Evolutionary conservation across 1,140 invertebrate species (phyloP), one percentile per base, ranked within the genome.

Genomic region (Listronotus oregonensis): DNA sequence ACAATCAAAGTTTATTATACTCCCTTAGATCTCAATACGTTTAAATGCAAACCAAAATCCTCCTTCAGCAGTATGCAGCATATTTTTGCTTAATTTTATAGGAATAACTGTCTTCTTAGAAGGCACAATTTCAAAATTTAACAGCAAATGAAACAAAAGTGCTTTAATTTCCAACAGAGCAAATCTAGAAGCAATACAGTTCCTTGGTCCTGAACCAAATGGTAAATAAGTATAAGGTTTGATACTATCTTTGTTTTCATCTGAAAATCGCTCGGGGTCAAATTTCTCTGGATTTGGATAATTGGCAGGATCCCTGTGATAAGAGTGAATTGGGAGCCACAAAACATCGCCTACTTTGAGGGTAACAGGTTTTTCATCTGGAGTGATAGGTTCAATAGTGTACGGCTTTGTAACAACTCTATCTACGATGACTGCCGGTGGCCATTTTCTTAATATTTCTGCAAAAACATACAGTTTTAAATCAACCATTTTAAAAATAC

Each of bases 131-230:
- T 70, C 62, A 7, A 75, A 79, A 6, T 67, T 65, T 2, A 40
- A 31, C 0, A 80, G 10, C 5, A 80, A 15, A 52, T 80, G n/a
- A 39, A 27, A n/a, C n/a, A n/a, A n/a, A n/a, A n/a, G n/a, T n/a
- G n/a, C n/a, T n/a, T n/a, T n/a, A n/a, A n/a, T n/a, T 64, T 68
- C 61, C n/a, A 68, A 44, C 4, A 68, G 47, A 11, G 67, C 67
- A 54, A 78, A 79, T 34, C 79, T 69, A 3, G 64, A 68, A 44
- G 76, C 80, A 54, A 66, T 55, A 34, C 65, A 70, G 18, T 43
- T 58, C 64, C 86, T 77, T 8, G 82, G 81, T 27, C 86, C 86
- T 27, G 80, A 70, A 18, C 84, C 83, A 71, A 86, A 86, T 0
- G 85, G 82, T 51, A 84, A 58, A 69, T 77, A 85, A 27, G 75